Evolutionary conservation across 35 echinoderm and acorn worm genomes (phyloP).

Genomic region (Heliocidaris tuberculata): DNA sequence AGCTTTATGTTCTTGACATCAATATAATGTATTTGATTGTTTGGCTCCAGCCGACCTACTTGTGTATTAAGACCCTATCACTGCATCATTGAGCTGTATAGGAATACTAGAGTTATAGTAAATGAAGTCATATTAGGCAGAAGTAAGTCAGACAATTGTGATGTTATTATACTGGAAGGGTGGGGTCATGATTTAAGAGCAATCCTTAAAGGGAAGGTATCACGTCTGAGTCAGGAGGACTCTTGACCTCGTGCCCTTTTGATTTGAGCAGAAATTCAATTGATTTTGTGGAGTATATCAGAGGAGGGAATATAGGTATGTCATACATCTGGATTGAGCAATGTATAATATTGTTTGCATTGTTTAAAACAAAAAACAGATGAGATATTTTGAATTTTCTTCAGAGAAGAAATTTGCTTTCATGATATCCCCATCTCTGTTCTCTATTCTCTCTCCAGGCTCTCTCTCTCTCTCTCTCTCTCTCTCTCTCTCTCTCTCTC

Average conservation of each 20-base stretch:
- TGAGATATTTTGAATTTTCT: not conserved
- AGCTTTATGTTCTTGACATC: too few species aligned
- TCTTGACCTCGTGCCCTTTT: not conserved
- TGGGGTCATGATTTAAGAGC: not conserved
- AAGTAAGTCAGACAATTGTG: not conserved
- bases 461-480: too few species aligned
- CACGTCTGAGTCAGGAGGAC: not conserved
- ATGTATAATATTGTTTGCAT: not conserved
- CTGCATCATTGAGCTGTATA: too few species aligned
- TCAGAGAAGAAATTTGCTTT: too few species aligned
- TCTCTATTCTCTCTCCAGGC: too few species aligned
- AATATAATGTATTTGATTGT: too few species aligned
- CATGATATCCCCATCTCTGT: too few species aligned
- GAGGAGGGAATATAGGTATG: not conserved
- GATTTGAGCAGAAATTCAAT: not conserved
- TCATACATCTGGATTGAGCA: not conserved
- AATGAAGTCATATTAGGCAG: not conserved
- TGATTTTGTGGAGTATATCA: not conserved
- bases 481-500: too few species aligned
- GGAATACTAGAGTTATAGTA: not conserved
- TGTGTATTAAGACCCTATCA: too few species aligned
- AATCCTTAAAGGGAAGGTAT: not conserved
- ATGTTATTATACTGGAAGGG: not conserved
- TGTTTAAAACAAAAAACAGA: not conserved
- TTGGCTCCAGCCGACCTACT: too few species aligned